Evolutionary conservation across 2,797 vertebrate species (phyloP).

Genomic region (Euphonia xanthogaster): DNA sequence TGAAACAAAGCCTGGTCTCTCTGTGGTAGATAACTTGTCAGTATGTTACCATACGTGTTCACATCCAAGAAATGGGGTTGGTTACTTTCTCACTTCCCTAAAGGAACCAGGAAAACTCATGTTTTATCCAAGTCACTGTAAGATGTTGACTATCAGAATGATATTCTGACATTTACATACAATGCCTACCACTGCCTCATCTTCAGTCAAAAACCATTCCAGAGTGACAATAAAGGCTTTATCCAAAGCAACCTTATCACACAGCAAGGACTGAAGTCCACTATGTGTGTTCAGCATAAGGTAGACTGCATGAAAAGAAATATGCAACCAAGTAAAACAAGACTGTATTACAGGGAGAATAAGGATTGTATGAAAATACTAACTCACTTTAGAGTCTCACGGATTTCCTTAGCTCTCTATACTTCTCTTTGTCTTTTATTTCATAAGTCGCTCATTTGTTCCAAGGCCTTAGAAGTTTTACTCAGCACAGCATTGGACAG

Average conservation of each 20-base stretch:
- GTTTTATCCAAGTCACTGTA: neutral
- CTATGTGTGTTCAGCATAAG: accelerated
- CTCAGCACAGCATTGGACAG: neutral
- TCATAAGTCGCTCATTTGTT: neutral
- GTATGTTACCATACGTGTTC: neutral
- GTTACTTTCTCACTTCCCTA: neutral
- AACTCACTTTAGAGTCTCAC: neutral
- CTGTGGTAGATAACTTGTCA: neutral
- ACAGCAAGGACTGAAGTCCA: neutral
- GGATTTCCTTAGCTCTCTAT: neutral
- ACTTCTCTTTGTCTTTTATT: neutral
- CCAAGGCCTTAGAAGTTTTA: neutral
- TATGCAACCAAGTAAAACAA: neutral
- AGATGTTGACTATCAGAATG: neutral
- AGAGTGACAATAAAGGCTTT: neutral
- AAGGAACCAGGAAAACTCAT: neutral
- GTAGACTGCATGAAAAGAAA: accelerated
- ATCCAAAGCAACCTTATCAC: neutral
- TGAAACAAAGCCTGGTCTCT: neutral
- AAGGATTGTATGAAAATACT: neutral
- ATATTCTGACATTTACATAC: neutral
- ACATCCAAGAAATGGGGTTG: neutral
- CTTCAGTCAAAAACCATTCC: neutral
- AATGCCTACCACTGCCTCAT: neutral
- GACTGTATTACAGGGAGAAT: neutral